These are phyloP conservation scores for Hozukius guyotensis DNA, from an alignment of 2,797 vertebrate genomes.

Conservation along the genomic window DNA sequence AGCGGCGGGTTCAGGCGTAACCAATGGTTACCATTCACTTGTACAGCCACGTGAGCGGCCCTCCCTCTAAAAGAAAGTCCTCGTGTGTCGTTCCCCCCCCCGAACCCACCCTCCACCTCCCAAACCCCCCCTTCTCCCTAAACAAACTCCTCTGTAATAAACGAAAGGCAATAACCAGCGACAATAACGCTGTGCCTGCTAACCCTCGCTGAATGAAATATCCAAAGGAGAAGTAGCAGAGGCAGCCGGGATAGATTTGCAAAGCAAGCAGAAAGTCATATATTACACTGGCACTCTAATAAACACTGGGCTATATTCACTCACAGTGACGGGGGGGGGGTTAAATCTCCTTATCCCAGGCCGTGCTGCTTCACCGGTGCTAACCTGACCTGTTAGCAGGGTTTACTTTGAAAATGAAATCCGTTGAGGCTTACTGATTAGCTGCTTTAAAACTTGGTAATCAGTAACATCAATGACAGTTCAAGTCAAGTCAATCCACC, in stretches of 20 bases:
- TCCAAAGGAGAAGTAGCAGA: conserved; percentile 68
- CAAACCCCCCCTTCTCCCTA: background rate
- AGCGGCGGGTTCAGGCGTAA: conserved; percentile 65
- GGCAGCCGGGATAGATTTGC: conserved; percentile 74
- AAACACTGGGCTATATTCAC: conserved; percentile 63
- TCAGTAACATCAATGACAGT: conserved; percentile 52
- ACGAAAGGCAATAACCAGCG: conserved; percentile 80
- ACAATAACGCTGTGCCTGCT: conserved; percentile 78
- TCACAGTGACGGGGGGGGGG: conserved; percentile 36
- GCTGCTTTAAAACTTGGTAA: conserved; percentile 61
- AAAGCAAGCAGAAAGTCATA: conserved; percentile 79
- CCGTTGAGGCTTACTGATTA: conserved; percentile 64
- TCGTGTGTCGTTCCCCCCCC: background rate
- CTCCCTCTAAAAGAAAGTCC: conserved; percentile 52
- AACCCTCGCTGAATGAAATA: conserved; percentile 76
- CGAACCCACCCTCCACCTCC: background rate
- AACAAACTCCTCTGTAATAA: conserved; percentile 83
- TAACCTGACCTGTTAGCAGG: conserved; percentile 71
- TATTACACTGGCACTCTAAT: conserved; percentile 75
- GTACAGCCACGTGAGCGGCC: conserved; percentile 68
- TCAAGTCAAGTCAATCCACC: conserved; percentile 11
- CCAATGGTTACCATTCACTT: conserved; percentile 79
- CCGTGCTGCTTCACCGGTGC: conserved; percentile 52
- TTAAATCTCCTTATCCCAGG: conserved; percentile 75
- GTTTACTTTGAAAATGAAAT: conserved; percentile 74